Conservation (phyloP, 2,888 invertebrate genomes). For the Tryphoninae sp. region DNA sequence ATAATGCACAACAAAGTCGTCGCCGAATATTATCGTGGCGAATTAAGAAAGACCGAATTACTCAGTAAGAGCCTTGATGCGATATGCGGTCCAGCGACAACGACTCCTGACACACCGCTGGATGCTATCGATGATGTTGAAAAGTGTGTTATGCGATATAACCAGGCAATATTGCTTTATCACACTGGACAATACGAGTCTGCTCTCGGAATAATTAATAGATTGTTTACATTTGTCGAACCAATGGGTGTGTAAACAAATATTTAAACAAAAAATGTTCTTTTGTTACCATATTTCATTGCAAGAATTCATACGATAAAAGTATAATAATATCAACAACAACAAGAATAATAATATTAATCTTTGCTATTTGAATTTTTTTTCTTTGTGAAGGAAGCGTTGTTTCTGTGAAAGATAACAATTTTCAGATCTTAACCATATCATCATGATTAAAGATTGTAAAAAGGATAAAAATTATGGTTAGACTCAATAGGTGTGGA, state of each 20-base stretch:
- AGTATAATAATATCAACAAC: no score
- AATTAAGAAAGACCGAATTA: slow-evolving; percentile 88
- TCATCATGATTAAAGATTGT: no score
- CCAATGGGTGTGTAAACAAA: slow-evolving; percentile 84
- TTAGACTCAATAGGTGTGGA: no score
- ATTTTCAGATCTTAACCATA: no score
- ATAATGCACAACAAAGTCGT: slow-evolving; percentile 93
- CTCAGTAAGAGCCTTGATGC: slow-evolving; percentile 87
- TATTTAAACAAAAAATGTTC: neutral
- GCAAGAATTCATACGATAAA: no score
- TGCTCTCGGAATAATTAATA: slow-evolving; percentile 85
- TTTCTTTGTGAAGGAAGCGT: neutral
- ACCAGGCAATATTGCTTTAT: slow-evolving; percentile 90
- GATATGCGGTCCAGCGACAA: slow-evolving; percentile 81
- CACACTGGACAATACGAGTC: slow-evolving; percentile 89
- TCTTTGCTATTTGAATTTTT: slow-evolving; percentile 9
- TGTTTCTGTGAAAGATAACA: no score
- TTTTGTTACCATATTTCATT: neutral
- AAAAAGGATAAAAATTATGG: no score
- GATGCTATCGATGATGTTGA: slow-evolving; percentile 86
- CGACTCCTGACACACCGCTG: slow-evolving; percentile 80
- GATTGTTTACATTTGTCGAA: slow-evolving; percentile 86
- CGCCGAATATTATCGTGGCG: slow-evolving; percentile 89
- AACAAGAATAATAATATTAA: no score
- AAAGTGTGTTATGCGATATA: slow-evolving; percentile 87